A percentile compares a stretch with the other conserved stretches of the same genome.
phyloP scores from a whole-genome alignment of 2,113 vertebrate species.

The Periophthalmodon schlosseri region DNA sequence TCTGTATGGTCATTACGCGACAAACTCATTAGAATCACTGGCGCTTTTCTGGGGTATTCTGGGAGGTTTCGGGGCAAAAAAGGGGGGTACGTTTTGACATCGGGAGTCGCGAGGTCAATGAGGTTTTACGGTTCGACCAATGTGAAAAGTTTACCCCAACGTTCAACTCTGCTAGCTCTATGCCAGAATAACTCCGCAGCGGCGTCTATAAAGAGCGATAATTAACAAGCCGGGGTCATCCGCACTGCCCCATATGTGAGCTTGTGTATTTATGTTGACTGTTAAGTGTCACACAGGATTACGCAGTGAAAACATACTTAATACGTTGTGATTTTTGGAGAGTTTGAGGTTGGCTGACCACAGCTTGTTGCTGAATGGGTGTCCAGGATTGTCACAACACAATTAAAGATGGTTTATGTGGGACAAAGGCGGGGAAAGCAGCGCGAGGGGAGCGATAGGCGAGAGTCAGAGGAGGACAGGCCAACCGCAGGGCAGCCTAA shows the following conservation, averaged over 20 bases:
- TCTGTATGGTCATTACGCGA: slow-evolving; percentile 87
- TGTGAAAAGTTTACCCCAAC: slow-evolving; percentile 75
- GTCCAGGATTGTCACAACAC: slow-evolving; percentile 9
- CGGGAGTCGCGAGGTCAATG: slow-evolving; percentile 80
- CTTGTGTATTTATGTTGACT: slow-evolving; percentile 17
- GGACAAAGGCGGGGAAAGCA: not conserved
- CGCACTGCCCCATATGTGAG: slow-evolving; percentile 33
- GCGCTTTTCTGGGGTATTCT: slow-evolving; percentile 49
- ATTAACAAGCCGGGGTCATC: slow-evolving; percentile 75
- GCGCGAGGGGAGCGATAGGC: not conserved
- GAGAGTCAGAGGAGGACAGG: not conserved
- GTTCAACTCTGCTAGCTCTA: slow-evolving; percentile 77
- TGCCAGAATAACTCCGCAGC: slow-evolving; percentile 73
- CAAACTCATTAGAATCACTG: slow-evolving; percentile 90
- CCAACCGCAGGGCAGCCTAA: not conserved
- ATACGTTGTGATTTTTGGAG: not conserved
- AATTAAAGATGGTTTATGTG: not conserved
- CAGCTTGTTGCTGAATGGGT: not conserved
- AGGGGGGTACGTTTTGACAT: slow-evolving; percentile 72
- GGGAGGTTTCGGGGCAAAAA: slow-evolving; percentile 82
- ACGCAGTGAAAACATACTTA: not conserved
- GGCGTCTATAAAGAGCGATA: slow-evolving; percentile 82
- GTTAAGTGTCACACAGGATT: slow-evolving; percentile 2
- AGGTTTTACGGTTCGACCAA: slow-evolving; percentile 53
- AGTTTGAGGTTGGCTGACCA: not conserved